Conservation (phyloP, 2,888 invertebrate genomes). For the Acronicta alni region DNA sequence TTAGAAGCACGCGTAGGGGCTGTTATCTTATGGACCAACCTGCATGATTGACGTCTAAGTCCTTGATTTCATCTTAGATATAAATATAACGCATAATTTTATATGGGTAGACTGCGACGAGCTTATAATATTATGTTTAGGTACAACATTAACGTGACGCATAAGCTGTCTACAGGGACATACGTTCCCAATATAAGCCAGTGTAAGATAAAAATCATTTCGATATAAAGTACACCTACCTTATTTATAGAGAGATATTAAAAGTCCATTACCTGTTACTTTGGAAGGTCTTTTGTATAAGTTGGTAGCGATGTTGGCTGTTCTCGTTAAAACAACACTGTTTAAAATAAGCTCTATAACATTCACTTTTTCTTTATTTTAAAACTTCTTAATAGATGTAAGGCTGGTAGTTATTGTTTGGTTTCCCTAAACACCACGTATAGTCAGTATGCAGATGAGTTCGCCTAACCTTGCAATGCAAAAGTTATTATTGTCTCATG, state of each 20-base stretch:
- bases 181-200: too few species aligned
- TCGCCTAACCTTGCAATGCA: constrained; percentile 25
- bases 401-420: constrained; percentile 26
- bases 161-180: too few species aligned
- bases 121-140: too few species aligned
- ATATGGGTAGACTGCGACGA: too few species aligned
- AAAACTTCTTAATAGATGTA: constrained; percentile 23
- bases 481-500: constrained; percentile 24
- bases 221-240: too few species aligned
- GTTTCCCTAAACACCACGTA: constrained; percentile 24
- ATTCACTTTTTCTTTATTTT: constrained; percentile 41
- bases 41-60: not conserved
- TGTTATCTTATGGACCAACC: not conserved
- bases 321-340: constrained; percentile 26
- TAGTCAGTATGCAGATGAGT: constrained; percentile 31
- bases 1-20: too few species aligned
- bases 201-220: too few species aligned
- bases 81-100: too few species aligned
- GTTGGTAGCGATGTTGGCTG: constrained; percentile 25
- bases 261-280: constrained; percentile 53
- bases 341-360: constrained; percentile 19
- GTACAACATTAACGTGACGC: too few species aligned
- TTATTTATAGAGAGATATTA: constrained; percentile 12
- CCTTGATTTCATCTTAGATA: constrained; percentile 1
- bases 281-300: constrained; percentile 53